Evolutionary conservation across 2,888 invertebrate species (phyloP), one percentile per base, ranked within the genome.

Genomic region (Caprella mutica): DNA sequence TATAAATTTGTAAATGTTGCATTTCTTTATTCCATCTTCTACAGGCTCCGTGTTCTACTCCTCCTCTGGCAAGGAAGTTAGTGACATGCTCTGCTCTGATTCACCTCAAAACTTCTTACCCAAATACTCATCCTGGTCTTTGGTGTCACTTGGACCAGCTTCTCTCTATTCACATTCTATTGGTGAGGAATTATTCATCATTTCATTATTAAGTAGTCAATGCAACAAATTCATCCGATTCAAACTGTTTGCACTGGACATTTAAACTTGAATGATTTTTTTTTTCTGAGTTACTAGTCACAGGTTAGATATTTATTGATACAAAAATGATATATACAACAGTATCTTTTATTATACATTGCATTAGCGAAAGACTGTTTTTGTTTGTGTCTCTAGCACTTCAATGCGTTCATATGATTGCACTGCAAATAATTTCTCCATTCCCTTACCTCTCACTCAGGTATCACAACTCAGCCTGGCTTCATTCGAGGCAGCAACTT

Each of bases 401-500:
- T n/a, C n/a, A n/a, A n/a, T n/a, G n/a, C n/a, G n/a, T n/a, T n/a
- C n/a, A n/a, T n/a, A n/a, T n/a, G n/a, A n/a, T 24, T 27, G 14
- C 52, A 12, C 19, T 24, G 8, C 17, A 29, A 29, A 19, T n/a
- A 57, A 5, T 48, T 21, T 14, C 23, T 19, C 5, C n/a, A 21
- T 30, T 2, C 24, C 24, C 35, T 40, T 17, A 52, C 14, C 17
- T 8, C 19, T 21, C 44, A 35, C 14, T 40, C 85, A 52, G 92
- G 94, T 71, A 89, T 64, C 26, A 55, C 58, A 40, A 58, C 60
- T 5, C 64, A 92, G 73, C 87, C 90, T 1, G 94, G 94, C 3
- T 87, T 96, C 73, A 76, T 92, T 56, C 81, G 84, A 48, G 87
- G 89, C 55, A 86, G 91, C 48, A 91, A 92, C 70, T 93, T 85